Evolutionary conservation across 2,888 invertebrate genomes (phyloP).

Genomic region (Amphipyra tragopoginis): DNA sequence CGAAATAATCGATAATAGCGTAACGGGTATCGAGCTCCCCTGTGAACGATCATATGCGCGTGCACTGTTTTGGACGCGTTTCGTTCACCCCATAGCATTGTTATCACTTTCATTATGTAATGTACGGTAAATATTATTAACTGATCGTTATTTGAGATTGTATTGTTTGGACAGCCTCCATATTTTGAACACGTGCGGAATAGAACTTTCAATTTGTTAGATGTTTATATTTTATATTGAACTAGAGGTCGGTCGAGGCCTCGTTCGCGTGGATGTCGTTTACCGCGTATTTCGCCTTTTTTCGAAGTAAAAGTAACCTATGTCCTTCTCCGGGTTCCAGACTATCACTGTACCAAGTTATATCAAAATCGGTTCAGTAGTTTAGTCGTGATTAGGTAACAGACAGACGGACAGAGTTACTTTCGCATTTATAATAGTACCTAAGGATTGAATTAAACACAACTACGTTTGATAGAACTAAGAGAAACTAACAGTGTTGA

Average conservation of each 20-base stretch:
- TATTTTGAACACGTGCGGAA: conserved; percentile 45
- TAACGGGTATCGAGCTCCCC: conserved; percentile 54
- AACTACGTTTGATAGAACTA: background rate
- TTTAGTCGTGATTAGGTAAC: too few relatives aligned
- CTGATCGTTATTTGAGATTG: conserved; percentile 41
- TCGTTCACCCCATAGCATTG: conserved; percentile 49
- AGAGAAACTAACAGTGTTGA: background rate
- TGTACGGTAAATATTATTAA: conserved; percentile 37
- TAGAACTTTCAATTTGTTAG: conserved; percentile 22
- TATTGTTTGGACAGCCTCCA: conserved; percentile 31
- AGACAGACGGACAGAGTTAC: too few relatives aligned
- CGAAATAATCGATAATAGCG: conserved; percentile 82
- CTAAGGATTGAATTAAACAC: too few relatives aligned
- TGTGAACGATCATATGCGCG: conserved; percentile 59
- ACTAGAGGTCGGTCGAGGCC: too few relatives aligned
- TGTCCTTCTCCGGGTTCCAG: too few relatives aligned
- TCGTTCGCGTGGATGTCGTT: too few relatives aligned
- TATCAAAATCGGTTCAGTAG: too few relatives aligned
- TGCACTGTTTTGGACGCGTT: conserved; percentile 60
- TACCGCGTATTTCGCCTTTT: too few relatives aligned
- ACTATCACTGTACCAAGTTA: too few relatives aligned
- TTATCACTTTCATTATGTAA: conserved; percentile 55
- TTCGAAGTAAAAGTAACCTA: too few relatives aligned
- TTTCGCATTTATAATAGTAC: too few relatives aligned
- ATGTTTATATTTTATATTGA: conserved; percentile 4